These are phyloP conservation scores for Panthera leo DNA, from an alignment of 2,113 vertebrate genomes.

Conservation along the genomic window DNA sequence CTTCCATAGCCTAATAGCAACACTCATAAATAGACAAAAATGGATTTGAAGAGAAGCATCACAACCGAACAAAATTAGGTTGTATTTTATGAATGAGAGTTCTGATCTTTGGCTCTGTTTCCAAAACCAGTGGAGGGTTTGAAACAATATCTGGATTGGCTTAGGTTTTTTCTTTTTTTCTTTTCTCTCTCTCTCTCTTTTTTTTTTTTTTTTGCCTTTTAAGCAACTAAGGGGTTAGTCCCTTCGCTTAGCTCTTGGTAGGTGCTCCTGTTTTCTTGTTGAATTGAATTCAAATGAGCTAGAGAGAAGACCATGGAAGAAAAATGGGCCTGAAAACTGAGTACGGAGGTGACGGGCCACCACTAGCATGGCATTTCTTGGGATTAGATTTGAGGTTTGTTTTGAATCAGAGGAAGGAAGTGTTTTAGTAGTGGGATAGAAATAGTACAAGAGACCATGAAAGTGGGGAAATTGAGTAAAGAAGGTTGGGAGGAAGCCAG, in stretches of 20 bases:
- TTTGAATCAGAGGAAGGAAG: conserved; percentile 69
- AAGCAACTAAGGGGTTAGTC: not conserved
- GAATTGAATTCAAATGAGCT: not conserved
- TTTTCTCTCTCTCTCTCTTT: no score
- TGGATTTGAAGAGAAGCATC: not conserved
- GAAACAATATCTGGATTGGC: conserved; percentile 34
- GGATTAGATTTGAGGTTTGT: conserved; percentile 52
- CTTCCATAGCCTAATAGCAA: not conserved
- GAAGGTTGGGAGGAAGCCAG: conserved; percentile 24
- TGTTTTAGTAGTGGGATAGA: conserved; percentile 18
- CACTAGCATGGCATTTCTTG: not conserved
- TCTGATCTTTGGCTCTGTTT: not conserved
- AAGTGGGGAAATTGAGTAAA: conserved; percentile 46
- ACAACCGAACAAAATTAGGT: not conserved
- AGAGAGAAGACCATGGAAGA: not conserved
- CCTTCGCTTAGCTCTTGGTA: not conserved
- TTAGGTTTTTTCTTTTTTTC: not conserved
- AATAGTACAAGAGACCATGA: not conserved
- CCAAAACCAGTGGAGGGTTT: not conserved
- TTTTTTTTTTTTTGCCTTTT: not conserved
- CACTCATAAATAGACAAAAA: not conserved
- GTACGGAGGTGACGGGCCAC: not conserved
- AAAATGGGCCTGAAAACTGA: not conserved
- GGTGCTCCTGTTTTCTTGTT: not conserved
- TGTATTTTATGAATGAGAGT: not conserved